Evolutionary conservation across 2,113 vertebrate species (phyloP).

Genomic region (Melospiza melodia): DNA sequence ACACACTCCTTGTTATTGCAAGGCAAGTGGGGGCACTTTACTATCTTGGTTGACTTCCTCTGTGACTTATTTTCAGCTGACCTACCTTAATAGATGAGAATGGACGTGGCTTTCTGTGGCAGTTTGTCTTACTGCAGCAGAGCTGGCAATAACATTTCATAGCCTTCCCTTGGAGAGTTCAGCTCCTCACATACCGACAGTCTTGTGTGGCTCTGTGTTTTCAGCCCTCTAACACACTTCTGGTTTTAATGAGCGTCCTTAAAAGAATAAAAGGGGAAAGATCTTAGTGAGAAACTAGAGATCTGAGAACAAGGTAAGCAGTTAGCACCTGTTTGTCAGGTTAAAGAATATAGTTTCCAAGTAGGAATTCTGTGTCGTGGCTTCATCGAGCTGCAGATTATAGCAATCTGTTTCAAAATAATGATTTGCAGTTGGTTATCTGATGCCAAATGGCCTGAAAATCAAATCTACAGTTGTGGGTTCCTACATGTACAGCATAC

Average conservation of each 20-base stretch:
- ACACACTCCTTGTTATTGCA: neutral
- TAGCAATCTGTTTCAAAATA: neutral
- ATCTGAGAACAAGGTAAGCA: neutral
- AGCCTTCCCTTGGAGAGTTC: neutral
- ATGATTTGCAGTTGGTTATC: neutral
- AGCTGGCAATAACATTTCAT: neutral
- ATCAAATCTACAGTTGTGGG: neutral
- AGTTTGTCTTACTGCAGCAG: neutral
- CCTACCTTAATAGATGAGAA: neutral
- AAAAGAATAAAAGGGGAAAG: neutral
- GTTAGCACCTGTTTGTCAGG: neutral
- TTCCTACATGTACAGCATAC: neutral
- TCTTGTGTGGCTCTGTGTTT: neutral
- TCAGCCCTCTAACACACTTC: neutral
- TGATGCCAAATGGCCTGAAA: neutral
- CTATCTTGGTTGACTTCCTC: slow-evolving; percentile 9
- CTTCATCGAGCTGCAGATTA: neutral
- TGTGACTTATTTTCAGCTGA: slow-evolving; percentile 16
- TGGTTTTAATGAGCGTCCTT: neutral
- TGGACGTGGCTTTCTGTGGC: neutral
- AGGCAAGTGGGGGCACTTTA: neutral
- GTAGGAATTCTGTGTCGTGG: neutral
- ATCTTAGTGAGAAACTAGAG: neutral
- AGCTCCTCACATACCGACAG: neutral
- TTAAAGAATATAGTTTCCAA: neutral